Conservation (phyloP, 1,140 invertebrate species). For the Atopsyche davidsoni region DNA sequence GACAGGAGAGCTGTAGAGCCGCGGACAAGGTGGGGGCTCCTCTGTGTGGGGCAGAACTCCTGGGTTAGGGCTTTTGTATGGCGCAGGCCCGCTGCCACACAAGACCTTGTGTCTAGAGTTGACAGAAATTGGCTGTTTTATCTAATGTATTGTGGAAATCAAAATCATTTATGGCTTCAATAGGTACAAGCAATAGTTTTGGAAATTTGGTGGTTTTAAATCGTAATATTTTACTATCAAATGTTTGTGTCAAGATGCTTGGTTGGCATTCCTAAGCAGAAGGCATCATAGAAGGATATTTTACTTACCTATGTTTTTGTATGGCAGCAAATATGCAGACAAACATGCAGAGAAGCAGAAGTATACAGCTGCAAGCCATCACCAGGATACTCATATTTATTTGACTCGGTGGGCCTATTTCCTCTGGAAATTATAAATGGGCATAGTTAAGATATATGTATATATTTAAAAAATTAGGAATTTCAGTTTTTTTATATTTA, state of each 20-base stretch:
- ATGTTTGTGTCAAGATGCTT: too few relatives aligned
- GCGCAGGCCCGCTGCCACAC: conserved; percentile 40
- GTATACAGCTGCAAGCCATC: conserved; percentile 43
- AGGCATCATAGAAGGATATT: too few relatives aligned
- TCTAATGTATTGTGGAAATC: too few relatives aligned
- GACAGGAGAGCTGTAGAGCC: conserved; percentile 46
- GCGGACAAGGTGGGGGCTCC: conserved; percentile 39
- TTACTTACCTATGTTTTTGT: conserved; percentile 41
- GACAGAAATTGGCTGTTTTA: conserved; percentile 4
- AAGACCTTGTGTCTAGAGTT: conserved; percentile 36
- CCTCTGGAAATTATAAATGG: conserved; percentile 38
- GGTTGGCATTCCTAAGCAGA: too few relatives aligned
- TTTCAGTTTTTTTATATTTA: background rate
- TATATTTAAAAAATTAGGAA: too few relatives aligned
- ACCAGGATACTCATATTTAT: conserved; percentile 45
- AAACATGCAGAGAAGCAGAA: conserved; percentile 41
- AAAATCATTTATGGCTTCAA: conserved; percentile 19
- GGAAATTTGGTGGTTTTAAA: too few relatives aligned
- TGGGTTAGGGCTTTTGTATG: conserved; percentile 41
- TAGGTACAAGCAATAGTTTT: too few relatives aligned
- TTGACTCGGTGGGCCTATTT: conserved; percentile 46
- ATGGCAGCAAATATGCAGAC: conserved; percentile 32
- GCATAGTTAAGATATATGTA: too few relatives aligned
- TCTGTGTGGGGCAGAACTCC: conserved; percentile 39
- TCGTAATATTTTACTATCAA: too few relatives aligned